These are phyloP conservation scores for Malurus splendens DNA, from an alignment of 2,797 vertebrate species.

Conservation along the genomic window DNA sequence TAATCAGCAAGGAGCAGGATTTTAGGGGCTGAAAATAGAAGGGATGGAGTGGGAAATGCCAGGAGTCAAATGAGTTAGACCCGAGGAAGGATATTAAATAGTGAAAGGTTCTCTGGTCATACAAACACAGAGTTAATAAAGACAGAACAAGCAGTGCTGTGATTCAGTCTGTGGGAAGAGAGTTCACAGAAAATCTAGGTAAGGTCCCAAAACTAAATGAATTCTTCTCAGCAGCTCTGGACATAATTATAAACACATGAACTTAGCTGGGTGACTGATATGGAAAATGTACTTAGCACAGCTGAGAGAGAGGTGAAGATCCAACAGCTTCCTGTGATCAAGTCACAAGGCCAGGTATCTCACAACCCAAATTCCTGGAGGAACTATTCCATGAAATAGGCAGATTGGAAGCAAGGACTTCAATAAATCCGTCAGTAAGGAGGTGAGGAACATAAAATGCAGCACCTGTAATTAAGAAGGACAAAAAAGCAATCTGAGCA, in stretches of 20 bases:
- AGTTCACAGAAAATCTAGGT: neutral
- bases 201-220: neutral
- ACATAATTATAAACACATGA: neutral
- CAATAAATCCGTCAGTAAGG: neutral
- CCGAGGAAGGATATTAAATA: slow-evolving; percentile 22
- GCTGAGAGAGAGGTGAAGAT: neutral
- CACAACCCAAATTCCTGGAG: neutral
- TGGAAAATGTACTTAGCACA: neutral
- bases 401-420: neutral
- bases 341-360: neutral
- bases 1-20: neutral
- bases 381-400: neutral
- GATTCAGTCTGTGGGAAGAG: neutral
- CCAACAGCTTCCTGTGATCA: neutral
- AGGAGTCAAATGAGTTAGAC: slow-evolving; percentile 11
- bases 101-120: slow-evolving; percentile 6
- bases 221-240: neutral
- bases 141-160: slow-evolving; percentile 9
- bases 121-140: slow-evolving; percentile 30
- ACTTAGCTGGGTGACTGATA: neutral
- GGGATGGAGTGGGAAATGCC: slow-evolving; percentile 13
- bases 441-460: neutral
- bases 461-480: neutral
- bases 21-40: neutral
- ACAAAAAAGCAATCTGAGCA: neutral